Base-by-base conservation (phyloP, 2,113 vertebrate genomes). In the Oryzias curvinotus region DNA sequence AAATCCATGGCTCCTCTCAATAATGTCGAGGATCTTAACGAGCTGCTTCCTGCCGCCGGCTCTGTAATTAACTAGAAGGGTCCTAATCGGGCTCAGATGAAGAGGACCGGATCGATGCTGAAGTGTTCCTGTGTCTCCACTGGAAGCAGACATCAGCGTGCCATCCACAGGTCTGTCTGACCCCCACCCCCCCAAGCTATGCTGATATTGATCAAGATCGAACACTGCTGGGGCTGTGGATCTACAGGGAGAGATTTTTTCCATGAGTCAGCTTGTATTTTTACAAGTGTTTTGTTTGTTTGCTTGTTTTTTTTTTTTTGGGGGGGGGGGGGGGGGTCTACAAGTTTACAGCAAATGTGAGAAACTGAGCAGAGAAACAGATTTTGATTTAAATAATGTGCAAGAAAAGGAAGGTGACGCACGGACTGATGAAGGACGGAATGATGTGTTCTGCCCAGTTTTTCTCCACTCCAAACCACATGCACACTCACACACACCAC, bases 31-130 rank as follows among this genome's bases (percentile, higher is more conserved):
- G 51, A 71, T 77, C 71, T 71, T 46, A 68, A 65, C 50, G 7
- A 30, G 65, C 58, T 25, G 42, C 52, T 58, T 55, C 57, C 68
- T 61, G 71, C 75, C 72, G 69, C 86, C 84, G 84, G 83, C 84
- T 73, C 80, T 63, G 52, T 87, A 83, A 91, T 87, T 79, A 90
- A 84, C 65, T 81, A 48, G 54, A 78, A 54, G 70, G 57, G 65
- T 85, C 73, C 81, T 82, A 71, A 81, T 88, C 77, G 74, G 41
- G 14, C 25, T 52, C 57, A 75, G 75, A 87, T 90, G 82, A 78
- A 87, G 89, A 83, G 62, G 23, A 13, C 54, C 68, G 73, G 73
- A 86, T 90, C 85, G 65, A 73, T 84, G 72, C 51, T 59, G 65
- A 64, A 69, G 67, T 72, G 79, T 59, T 68, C 56, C 72, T 45